These are phyloP conservation scores for Actenoides lindsayi DNA, from an alignment of 2,113 vertebrate genomes.

Conservation along the genomic window DNA sequence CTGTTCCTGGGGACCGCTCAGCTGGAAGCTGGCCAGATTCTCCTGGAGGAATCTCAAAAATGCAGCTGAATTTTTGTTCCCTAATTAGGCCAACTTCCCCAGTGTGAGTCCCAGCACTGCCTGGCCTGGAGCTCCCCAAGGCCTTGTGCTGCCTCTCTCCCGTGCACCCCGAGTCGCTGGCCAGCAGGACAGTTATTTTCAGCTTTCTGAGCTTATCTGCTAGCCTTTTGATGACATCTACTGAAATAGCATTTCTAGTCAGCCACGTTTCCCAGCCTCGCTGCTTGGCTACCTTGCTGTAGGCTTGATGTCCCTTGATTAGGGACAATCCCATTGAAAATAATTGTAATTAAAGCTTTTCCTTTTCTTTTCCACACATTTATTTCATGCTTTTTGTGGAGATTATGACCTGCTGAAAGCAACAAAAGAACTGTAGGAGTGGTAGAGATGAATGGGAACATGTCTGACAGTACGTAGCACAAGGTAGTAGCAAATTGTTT, in stretches of 20 bases:
- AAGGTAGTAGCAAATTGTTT: neutral
- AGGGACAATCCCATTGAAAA: conserved; percentile 20
- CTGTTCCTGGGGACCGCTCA: conserved; percentile 69
- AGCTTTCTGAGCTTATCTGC: conserved; percentile 84
- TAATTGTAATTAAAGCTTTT: conserved; percentile 42
- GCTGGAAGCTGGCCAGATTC: conserved; percentile 79
- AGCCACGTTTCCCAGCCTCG: conserved; percentile 77
- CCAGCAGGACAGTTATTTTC: conserved; percentile 80
- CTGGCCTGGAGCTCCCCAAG: conserved; percentile 64
- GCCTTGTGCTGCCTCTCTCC: conserved; percentile 37
- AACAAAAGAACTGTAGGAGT: neutral
- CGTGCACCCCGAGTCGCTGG: conserved; percentile 61
- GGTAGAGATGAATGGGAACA: neutral
- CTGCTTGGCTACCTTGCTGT: conserved; percentile 22
- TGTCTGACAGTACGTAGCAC: neutral
- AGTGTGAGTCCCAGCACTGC: conserved; percentile 61
- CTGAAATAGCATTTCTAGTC: conserved; percentile 83
- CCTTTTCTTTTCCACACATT: conserved; percentile 12
- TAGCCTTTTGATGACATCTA: conserved; percentile 76
- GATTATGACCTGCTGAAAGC: neutral
- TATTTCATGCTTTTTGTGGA: conserved; percentile 36
- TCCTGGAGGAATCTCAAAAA: conserved; percentile 84
- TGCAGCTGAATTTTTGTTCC: conserved; percentile 89
- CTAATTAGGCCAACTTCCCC: conserved; percentile 94
- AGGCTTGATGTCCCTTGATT: neutral